These are phyloP conservation scores for Malaclemys terrapin DNA, from an alignment of 2,113 vertebrate species.

Conservation along the genomic window DNA sequence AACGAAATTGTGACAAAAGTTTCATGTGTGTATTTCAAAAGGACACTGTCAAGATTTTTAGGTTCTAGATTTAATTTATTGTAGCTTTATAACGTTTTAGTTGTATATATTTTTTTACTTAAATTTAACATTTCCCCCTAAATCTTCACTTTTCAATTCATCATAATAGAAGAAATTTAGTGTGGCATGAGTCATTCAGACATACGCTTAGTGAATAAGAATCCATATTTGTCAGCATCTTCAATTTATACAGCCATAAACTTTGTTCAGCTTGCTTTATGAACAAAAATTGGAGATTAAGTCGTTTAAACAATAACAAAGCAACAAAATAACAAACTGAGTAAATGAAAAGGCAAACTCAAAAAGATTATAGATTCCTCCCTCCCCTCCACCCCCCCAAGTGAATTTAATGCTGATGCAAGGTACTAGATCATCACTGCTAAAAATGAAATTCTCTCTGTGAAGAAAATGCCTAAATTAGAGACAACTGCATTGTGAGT, in stretches of 20 bases:
- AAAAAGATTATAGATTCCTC: neutral
- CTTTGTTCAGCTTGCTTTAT: neutral
- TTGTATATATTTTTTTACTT: neutral
- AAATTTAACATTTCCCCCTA: neutral
- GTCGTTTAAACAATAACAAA: neutral
- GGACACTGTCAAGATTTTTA: neutral
- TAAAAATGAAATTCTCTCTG: neutral
- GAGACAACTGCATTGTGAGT: neutral
- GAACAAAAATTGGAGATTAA: neutral
- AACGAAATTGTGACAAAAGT: neutral
- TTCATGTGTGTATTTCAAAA: neutral
- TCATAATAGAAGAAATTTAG: neutral
- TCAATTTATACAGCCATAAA: neutral
- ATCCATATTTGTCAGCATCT: neutral
- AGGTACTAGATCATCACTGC: no score
- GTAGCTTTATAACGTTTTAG: neutral
- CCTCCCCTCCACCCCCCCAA: no score
- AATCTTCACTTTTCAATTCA: neutral
- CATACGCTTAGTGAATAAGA: neutral
- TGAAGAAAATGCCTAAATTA: neutral
- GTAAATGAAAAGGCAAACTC: neutral
- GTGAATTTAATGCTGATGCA: neutral
- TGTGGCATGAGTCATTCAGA: neutral
- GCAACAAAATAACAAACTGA: neutral
- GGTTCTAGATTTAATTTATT: neutral